Conservation (phyloP, 2,113 vertebrate species). For the Cyprinodon brontotheroides region DNA sequence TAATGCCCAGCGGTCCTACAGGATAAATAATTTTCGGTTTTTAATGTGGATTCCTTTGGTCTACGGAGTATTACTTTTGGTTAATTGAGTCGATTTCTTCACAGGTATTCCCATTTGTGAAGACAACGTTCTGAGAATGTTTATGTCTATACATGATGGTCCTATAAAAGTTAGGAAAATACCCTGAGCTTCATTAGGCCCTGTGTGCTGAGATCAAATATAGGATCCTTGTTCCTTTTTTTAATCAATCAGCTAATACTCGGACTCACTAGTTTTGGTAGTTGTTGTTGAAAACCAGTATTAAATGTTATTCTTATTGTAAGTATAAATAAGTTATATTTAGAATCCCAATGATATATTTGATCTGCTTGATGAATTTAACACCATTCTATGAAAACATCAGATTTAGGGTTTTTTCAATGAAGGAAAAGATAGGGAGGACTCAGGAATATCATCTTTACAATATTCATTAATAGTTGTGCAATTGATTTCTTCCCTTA, state of each 20-base stretch:
- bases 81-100: conserved; percentile 45
- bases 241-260: too few species aligned
- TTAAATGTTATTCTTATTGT: too few species aligned
- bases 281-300: too few species aligned
- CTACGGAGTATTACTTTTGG: conserved; percentile 28
- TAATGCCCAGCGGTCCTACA: conserved; percentile 47
- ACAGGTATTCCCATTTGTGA: conserved; percentile 39
- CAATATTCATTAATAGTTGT: too few species aligned
- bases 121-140: conserved; percentile 39
- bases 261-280: too few species aligned
- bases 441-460: too few species aligned
- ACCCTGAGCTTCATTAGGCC: not conserved
- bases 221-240: not conserved
- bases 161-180: conserved; percentile 16
- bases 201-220: conserved; percentile 13
- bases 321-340: too few species aligned
- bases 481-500: too few species aligned
- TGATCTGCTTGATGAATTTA: too few species aligned
- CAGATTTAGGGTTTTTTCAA: too few species aligned
- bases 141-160: conserved; percentile 11
- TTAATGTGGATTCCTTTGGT: conserved; percentile 49
- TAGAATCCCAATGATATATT: not conserved
- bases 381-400: too few species aligned
- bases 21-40: conserved; percentile 58
- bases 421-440: too few species aligned